A percentile compares a stretch with the other conserved stretches of the same genome.
These are phyloP conservation scores for Caenorhabditis macrosperma DNA, from an alignment of 2,888 invertebrate species.

Conservation along the genomic window DNA sequence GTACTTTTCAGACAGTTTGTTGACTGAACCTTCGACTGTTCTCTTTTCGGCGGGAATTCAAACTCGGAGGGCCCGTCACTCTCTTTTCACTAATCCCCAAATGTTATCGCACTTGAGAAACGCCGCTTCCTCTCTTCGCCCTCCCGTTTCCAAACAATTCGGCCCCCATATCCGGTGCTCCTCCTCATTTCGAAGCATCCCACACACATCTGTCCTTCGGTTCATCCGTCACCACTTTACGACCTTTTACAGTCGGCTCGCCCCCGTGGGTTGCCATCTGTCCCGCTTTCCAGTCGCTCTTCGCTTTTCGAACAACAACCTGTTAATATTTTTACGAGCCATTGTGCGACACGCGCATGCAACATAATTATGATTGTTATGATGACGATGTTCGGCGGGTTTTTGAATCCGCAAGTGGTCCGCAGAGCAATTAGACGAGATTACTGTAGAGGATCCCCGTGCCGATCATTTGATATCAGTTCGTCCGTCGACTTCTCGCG, in stretches of 20 bases:
- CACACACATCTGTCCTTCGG: slow-evolving; percentile 31
- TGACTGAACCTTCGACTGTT: too few relatives aligned
- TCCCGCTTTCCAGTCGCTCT: background rate
- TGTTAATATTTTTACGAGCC: slow-evolving; percentile 54
- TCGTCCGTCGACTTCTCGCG: background rate
- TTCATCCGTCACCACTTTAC: slow-evolving; percentile 37
- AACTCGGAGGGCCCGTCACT: too few relatives aligned
- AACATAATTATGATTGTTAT: slow-evolving; percentile 14
- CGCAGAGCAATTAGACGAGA: background rate
- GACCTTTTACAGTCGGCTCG: slow-evolving; percentile 53
- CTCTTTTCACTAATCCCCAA: background rate
- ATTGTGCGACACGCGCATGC: slow-evolving; percentile 13
- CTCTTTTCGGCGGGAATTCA: too few relatives aligned
- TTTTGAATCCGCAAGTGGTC: slow-evolving; percentile 3
- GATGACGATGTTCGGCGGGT: background rate
- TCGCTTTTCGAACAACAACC: slow-evolving; percentile 33
- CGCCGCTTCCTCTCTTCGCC: background rate
- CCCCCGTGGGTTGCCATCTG: slow-evolving; percentile 24
- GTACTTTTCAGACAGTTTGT: too few relatives aligned
- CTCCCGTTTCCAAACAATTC: background rate
- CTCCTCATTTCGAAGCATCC: slow-evolving; percentile 2
- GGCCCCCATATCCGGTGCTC: slow-evolving; percentile 42
- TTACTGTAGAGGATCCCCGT: too few relatives aligned
- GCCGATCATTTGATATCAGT: too few relatives aligned
- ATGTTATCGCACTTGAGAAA: background rate